Conservation (phyloP, 92 coral and sea anemone genomes). For the Chrysogorgia sp. region DNA sequence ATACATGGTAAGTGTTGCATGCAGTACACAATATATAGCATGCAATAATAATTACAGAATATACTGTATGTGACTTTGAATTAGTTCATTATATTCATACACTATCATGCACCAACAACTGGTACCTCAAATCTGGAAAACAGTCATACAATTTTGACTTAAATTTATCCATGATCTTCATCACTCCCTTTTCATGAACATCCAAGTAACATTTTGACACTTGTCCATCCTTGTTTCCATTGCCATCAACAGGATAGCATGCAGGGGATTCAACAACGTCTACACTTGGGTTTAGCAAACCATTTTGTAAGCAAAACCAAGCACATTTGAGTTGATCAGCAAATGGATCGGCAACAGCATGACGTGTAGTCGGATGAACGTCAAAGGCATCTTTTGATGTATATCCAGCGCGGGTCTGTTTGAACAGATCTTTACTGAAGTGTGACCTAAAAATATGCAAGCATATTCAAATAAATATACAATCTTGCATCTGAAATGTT, state of each 20-base stretch:
- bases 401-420: not conserved
- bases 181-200: conserved; percentile 5
- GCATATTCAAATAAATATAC: not conserved
- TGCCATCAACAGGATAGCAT: conserved; percentile 24
- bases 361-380: not conserved
- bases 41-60: too few relatives aligned
- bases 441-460: not conserved
- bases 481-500: too few relatives aligned
- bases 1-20: too few relatives aligned
- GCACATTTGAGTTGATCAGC: not conserved
- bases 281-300: not conserved
- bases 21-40: too few relatives aligned
- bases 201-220: conserved; percentile 19
- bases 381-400: conserved; percentile 4
- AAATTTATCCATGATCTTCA: conserved; percentile 5
- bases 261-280: too few relatives aligned
- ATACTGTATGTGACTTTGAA: too few relatives aligned
- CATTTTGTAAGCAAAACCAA: not conserved
- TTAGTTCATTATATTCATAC: too few relatives aligned
- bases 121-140: conserved; percentile 15
- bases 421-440: not conserved
- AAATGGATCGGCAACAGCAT: not conserved
- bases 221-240: not conserved
- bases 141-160: conserved; percentile 22
- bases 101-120: not conserved